These are phyloP conservation scores for Lerista edwardsae DNA, from an alignment of 2,797 vertebrate species.

Conservation along the genomic window DNA sequence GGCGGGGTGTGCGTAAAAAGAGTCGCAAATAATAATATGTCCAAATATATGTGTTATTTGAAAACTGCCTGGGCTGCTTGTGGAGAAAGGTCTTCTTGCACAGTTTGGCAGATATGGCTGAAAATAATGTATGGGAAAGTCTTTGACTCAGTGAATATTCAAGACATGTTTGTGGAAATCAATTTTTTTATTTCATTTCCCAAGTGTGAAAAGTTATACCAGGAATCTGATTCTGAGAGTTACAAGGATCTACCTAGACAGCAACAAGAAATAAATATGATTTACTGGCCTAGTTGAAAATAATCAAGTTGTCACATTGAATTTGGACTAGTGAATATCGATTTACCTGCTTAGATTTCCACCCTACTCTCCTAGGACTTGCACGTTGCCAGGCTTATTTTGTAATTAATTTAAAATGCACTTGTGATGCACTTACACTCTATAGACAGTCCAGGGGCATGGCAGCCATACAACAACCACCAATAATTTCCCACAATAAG, in stretches of 20 bases:
- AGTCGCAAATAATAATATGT: neutral
- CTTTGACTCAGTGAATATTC: neutral
- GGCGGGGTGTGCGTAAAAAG: neutral
- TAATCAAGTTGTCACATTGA: slow-evolving; percentile 30
- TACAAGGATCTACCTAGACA: slow-evolving; percentile 4
- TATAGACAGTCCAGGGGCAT: neutral
- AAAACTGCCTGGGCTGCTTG: neutral
- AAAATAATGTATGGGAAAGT: neutral
- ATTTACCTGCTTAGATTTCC: slow-evolving; percentile 5
- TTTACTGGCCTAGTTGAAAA: slow-evolving; percentile 19
- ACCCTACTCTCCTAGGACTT: neutral
- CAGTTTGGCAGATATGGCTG: neutral
- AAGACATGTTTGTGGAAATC: neutral
- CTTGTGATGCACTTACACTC: neutral
- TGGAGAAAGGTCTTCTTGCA: neutral
- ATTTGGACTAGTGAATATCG: neutral
- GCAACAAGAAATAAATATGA: slow-evolving; percentile 13
- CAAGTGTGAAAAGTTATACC: neutral
- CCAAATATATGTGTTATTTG: neutral
- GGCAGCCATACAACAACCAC: no score
- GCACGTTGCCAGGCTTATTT: neutral
- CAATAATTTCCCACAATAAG: no score
- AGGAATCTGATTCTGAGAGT: slow-evolving; percentile 6
- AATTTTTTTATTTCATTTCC: neutral
- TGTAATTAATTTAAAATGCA: slow-evolving; percentile 11